Percentiles rank a stretch among this genome's conserved stretches.
Evolutionary conservation across 2,113 vertebrate species (phyloP).

Genomic region (Sylvicapra grimmia): DNA sequence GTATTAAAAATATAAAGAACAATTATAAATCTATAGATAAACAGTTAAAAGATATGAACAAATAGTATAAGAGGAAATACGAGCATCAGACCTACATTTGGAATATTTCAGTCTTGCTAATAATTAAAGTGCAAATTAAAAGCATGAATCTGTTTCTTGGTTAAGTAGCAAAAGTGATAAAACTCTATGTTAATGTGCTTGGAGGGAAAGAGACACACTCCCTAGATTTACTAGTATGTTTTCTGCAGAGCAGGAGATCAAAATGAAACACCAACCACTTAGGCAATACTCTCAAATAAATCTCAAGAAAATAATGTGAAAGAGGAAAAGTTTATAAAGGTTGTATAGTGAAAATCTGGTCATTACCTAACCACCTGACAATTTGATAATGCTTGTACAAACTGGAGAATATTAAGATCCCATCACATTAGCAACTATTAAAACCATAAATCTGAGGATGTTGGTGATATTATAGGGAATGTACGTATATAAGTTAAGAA

Average conservation of each 20-base stretch:
- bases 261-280: not conserved
- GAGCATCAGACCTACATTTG: not conserved
- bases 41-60: not conserved
- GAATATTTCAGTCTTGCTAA: not conserved
- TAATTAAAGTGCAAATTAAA: not conserved
- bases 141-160: not conserved
- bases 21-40: not conserved
- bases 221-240: not conserved
- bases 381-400: not conserved
- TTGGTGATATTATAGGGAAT: not conserved
- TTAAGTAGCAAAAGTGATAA: not conserved
- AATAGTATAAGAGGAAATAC: not conserved
- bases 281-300: not conserved
- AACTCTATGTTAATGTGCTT: not conserved
- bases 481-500: not conserved
- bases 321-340: not conserved
- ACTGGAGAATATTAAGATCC: not conserved
- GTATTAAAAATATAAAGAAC: not conserved
- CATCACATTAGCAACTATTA: not conserved
- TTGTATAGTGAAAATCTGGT: not conserved
- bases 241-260: not conserved
- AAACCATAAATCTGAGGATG: not conserved
- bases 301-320: not conserved
- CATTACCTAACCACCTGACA: not conserved
- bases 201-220: not conserved